Evolutionary conservation across 2,797 vertebrate species (phyloP).

Genomic region (Trichosurus vulpecula): DNA sequence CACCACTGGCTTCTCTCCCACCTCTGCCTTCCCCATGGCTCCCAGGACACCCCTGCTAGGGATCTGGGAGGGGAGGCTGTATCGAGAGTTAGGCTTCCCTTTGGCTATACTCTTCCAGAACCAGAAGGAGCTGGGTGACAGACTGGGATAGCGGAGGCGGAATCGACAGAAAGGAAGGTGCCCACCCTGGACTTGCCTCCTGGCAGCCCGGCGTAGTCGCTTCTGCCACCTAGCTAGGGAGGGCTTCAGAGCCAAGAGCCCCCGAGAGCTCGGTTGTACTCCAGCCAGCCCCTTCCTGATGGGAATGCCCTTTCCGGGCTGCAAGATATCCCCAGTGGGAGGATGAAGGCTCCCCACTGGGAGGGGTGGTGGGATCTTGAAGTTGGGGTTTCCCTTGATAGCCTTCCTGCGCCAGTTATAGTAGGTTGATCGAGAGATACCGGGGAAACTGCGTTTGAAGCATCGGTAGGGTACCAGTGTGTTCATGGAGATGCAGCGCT

Average conservation of each 20-base stretch:
- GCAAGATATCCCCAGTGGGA: constrained; percentile 69
- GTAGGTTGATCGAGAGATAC: constrained; percentile 96
- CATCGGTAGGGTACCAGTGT: constrained; percentile 91
- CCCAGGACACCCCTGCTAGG: not conserved
- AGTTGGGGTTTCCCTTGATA: constrained; percentile 85
- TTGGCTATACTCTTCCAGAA: constrained; percentile 87
- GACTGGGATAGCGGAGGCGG: constrained; percentile 90
- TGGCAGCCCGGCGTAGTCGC: constrained; percentile 88
- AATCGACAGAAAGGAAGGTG: constrained; percentile 91
- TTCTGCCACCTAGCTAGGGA: constrained; percentile 89
- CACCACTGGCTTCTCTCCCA: not conserved
- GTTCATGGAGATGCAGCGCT: constrained; percentile 93
- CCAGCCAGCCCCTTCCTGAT: constrained; percentile 65
- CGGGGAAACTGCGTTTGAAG: constrained; percentile 94
- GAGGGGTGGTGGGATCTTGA: constrained; percentile 72
- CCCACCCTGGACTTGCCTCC: constrained; percentile 86
- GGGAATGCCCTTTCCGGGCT: constrained; percentile 54
- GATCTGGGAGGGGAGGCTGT: constrained; percentile 41
- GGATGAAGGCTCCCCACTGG: constrained; percentile 45
- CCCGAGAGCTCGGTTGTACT: constrained; percentile 14
- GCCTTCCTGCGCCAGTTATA: constrained; percentile 98
- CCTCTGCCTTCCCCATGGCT: constrained; percentile 19
- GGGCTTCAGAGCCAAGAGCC: constrained; percentile 69
- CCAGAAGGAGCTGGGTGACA: constrained; percentile 93
- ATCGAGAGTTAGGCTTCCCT: constrained; percentile 53